Evolutionary conservation across 2,113 vertebrate genomes (phyloP).

Genomic region (Nerophis ophidion): DNA sequence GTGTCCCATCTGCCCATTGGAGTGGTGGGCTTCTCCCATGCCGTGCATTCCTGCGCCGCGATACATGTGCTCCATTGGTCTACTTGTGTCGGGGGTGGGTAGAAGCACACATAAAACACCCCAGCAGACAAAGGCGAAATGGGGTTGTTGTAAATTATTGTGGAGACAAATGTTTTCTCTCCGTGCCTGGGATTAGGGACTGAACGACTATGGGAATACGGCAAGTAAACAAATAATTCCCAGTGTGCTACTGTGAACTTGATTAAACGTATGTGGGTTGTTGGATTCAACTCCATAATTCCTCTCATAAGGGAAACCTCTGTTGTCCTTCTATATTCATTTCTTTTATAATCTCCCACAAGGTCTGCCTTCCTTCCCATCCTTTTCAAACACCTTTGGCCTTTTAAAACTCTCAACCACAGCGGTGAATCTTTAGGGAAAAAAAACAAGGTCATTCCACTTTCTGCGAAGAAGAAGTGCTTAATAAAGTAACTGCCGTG

Average conservation of each 20-base stretch:
- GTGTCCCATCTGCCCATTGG: constrained; percentile 7
- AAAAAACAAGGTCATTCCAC: constrained; percentile 18
- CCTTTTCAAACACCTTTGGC: constrained; percentile 10
- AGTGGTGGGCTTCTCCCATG: constrained; percentile 29
- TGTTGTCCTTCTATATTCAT: constrained; percentile 32
- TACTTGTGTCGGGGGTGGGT: constrained; percentile 39
- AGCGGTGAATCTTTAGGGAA: constrained; percentile 42
- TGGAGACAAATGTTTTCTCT: constrained; percentile 2
- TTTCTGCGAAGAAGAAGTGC: constrained; percentile 28
- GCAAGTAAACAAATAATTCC: constrained; percentile 7
- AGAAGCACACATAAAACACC: constrained; percentile 1
- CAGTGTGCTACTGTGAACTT: constrained; percentile 10
- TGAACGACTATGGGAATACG: not conserved
- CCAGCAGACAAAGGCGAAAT: not conserved
- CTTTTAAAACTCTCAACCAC: constrained; percentile 23
- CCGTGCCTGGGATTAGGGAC: not conserved
- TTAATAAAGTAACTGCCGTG: constrained; percentile 19
- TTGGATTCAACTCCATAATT: constrained; percentile 22
- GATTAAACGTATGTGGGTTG: constrained; percentile 17
- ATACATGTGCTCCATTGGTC: constrained; percentile 38
- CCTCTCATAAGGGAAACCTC: constrained; percentile 52
- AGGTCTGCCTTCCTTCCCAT: constrained; percentile 9
- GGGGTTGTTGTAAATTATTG: not conserved
- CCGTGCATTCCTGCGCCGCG: constrained; percentile 47
- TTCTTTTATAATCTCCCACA: constrained; percentile 23